Conservation (phyloP, 2,888 invertebrate species). For the Andrena hattorfiana region DNA sequence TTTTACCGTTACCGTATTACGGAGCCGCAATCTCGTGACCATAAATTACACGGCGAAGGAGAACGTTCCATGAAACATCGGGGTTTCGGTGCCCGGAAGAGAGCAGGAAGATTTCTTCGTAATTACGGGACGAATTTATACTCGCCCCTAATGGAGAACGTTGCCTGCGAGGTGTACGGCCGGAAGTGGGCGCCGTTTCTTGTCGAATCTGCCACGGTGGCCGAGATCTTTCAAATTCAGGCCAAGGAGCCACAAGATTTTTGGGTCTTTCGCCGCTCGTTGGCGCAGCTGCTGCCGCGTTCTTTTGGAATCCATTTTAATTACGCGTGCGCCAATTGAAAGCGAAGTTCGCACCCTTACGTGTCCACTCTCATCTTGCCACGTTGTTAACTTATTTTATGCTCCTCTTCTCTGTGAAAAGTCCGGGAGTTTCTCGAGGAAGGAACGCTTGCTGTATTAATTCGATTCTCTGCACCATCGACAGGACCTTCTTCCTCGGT, state of each 20-base stretch:
- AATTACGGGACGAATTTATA: conserved; percentile 45
- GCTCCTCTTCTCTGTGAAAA: not conserved
- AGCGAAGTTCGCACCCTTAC: not conserved
- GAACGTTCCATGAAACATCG: conserved; percentile 44
- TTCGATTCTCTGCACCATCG: no score
- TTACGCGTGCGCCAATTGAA: not conserved
- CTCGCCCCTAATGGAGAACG: conserved; percentile 30
- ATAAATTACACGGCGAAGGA: conserved; percentile 60
- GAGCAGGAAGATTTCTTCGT: conserved; percentile 47
- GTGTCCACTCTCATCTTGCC: not conserved
- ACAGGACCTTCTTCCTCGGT: no score
- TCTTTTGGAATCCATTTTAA: not conserved
- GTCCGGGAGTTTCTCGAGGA: not conserved
- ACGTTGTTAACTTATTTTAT: conserved; percentile 7
- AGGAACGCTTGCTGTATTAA: no score
- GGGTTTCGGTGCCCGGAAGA: conserved; percentile 9
- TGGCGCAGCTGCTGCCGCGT: not conserved
- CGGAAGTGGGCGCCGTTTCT: not conserved
- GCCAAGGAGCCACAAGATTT: not conserved
- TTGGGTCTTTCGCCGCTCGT: not conserved
- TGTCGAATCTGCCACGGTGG: not conserved
- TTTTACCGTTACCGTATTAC: conserved; percentile 63
- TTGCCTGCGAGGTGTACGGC: not conserved
- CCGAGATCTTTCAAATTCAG: conserved; percentile 10
- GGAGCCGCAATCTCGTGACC: conserved; percentile 44